phyloP scores from a whole-genome alignment of 2,113 vertebrate species.

The Grammomys surdaster region DNA sequence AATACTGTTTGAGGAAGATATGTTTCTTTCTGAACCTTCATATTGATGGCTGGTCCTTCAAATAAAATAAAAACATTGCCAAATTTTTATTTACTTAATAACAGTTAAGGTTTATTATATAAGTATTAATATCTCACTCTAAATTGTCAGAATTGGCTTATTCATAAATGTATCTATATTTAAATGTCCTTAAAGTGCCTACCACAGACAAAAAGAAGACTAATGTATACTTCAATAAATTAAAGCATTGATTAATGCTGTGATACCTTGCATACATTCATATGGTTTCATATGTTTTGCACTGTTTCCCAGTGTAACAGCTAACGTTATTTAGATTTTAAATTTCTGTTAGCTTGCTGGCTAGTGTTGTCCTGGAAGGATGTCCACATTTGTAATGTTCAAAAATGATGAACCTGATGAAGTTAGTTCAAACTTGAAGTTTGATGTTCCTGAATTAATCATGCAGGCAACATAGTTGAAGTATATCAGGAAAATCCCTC shows the following conservation, averaged over 20 bases:
- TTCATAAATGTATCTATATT: background rate
- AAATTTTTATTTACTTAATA: background rate
- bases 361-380: background rate
- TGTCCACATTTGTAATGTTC: background rate
- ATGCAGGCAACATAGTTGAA: background rate
- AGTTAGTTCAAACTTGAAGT: background rate
- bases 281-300: background rate
- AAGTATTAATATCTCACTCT: background rate
- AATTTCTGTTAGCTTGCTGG: background rate
- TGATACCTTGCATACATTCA: background rate
- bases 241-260: background rate
- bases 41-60: background rate
- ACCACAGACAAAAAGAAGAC: background rate
- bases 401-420: background rate
- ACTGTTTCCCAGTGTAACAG: background rate
- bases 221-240: background rate
- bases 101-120: background rate
- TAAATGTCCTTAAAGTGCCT: background rate
- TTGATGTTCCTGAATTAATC: background rate
- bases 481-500: background rate
- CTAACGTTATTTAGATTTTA: background rate
- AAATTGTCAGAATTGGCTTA: slow-evolving; percentile 7
- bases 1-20: background rate
- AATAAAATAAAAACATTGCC: background rate
- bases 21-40: background rate